phyloP scores from a whole-genome alignment of 2,113 vertebrate genomes.

The Empidonax alnorum region DNA sequence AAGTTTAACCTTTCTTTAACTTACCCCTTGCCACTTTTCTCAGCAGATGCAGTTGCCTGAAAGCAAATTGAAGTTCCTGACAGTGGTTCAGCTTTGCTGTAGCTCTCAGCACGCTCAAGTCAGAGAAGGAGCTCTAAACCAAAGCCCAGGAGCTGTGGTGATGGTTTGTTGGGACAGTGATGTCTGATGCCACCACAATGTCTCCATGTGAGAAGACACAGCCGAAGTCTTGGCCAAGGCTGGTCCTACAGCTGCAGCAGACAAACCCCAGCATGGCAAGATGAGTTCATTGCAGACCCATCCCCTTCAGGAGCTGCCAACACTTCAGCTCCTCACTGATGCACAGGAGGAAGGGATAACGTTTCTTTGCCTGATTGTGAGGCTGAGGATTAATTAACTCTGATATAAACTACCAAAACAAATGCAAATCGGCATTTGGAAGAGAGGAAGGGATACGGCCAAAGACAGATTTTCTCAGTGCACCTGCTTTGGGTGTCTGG shows the following conservation, averaged over 20 bases:
- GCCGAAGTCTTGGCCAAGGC: not conserved
- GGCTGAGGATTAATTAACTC: not conserved
- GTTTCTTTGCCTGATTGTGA: not conserved
- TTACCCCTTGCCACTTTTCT: not conserved
- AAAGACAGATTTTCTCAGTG: not conserved
- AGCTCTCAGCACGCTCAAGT: not conserved
- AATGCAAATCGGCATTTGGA: not conserved
- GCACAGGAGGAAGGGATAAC: not conserved
- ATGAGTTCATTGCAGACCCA: not conserved
- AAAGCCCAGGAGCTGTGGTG: rapidly evolving
- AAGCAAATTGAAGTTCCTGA: not conserved
- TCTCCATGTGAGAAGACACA: not conserved
- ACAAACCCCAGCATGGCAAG: not conserved
- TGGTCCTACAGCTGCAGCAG: not conserved
- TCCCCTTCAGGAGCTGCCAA: not conserved
- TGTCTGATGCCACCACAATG: rapidly evolving
- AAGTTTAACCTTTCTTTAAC: not conserved
- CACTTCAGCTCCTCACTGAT: not conserved
- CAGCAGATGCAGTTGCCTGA: not conserved
- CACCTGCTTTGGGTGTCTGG: not conserved
- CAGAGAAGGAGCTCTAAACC: not conserved
- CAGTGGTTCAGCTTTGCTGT: not conserved
- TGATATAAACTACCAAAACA: not conserved
- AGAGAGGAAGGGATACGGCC: not conserved
- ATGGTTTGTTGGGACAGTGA: not conserved